A percentile compares a stretch with the other conserved stretches of the same genome.
phyloP scores from a whole-genome alignment of 2,888 invertebrate species.

The Caenorhabditis sulstoni region DNA sequence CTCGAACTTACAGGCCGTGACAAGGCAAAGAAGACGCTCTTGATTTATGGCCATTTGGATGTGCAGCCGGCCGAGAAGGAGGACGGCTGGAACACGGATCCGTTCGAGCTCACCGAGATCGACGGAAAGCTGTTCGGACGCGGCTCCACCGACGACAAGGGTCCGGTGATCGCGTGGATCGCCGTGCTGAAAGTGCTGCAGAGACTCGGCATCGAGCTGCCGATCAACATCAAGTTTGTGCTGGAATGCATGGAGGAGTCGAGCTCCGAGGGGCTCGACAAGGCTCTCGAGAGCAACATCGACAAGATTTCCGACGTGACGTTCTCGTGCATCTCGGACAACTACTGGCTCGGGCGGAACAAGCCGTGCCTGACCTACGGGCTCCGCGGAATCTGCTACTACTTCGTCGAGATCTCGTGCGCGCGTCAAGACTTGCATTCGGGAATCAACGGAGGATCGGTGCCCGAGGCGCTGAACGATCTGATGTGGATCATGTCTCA shows the following conservation, averaged over 20 bases:
- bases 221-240: slow-evolving; percentile 88
- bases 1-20: slow-evolving; percentile 28
- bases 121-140: slow-evolving; percentile 93
- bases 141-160: slow-evolving; percentile 94
- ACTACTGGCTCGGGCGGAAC: slow-evolving; percentile 97
- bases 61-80: slow-evolving; percentile 93
- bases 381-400: slow-evolving; percentile 87
- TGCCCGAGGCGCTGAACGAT: slow-evolving; percentile 94
- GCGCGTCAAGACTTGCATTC: slow-evolving; percentile 95
- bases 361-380: slow-evolving; percentile 98
- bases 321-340: slow-evolving; percentile 97
- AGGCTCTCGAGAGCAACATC: slow-evolving; percentile 85
- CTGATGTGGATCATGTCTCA: slow-evolving; percentile 90
- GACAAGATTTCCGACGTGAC: slow-evolving; percentile 85
- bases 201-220: slow-evolving; percentile 85
- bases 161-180: slow-evolving; percentile 93
- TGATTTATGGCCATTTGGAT: slow-evolving; percentile 97
- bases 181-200: slow-evolving; percentile 93
- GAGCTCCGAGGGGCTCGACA: slow-evolving; percentile 95
- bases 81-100: slow-evolving; percentile 93
- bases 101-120: slow-evolving; percentile 91
- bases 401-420: slow-evolving; percentile 87
- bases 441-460: slow-evolving; percentile 94
- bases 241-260: slow-evolving; percentile 99
- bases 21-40: slow-evolving; percentile 88